Conservation (phyloP, 2,113 vertebrate species). For the Protobothrops flavoviridis region DNA sequence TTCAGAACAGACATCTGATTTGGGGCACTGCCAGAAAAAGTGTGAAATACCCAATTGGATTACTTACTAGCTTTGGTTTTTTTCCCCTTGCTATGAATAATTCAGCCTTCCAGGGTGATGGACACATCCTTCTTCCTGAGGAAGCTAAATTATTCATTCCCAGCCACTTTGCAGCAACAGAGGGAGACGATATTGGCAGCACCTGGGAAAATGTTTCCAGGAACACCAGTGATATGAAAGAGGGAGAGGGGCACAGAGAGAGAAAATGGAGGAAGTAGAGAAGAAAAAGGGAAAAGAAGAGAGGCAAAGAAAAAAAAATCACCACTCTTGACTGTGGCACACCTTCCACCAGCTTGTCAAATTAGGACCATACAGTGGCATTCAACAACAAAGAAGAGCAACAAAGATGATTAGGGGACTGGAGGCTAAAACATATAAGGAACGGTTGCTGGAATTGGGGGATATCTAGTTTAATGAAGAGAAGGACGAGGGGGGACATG, state of each 20-base stretch:
- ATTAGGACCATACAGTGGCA: neutral
- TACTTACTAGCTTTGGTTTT: neutral
- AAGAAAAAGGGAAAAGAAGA: neutral
- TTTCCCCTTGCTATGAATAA: slow-evolving; percentile 44
- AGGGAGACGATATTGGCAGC: neutral
- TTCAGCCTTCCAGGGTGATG: slow-evolving; percentile 22
- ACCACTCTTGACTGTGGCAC: fast-evolving
- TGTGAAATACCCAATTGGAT: neutral
- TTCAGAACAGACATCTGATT: neutral
- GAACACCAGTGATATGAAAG: neutral
- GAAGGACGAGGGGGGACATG: too few relatives aligned
- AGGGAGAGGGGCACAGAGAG: neutral
- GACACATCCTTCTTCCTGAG: slow-evolving; percentile 55
- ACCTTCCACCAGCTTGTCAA: neutral
- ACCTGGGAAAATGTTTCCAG: slow-evolving; percentile 46
- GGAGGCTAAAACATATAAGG: too few relatives aligned
- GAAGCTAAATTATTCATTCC: slow-evolving; percentile 61
- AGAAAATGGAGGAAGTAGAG: fast-evolving
- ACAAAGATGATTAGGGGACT: too few relatives aligned
- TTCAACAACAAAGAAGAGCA: neutral
- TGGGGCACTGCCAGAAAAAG: neutral
- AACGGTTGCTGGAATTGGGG: too few relatives aligned
- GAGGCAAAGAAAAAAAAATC: neutral
- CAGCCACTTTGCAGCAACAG: slow-evolving; percentile 53
- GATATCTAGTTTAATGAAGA: too few relatives aligned